These are phyloP conservation scores for Onychorhynchus coronatus DNA, from an alignment of 2,113 vertebrate genomes.

Conservation along the genomic window DNA sequence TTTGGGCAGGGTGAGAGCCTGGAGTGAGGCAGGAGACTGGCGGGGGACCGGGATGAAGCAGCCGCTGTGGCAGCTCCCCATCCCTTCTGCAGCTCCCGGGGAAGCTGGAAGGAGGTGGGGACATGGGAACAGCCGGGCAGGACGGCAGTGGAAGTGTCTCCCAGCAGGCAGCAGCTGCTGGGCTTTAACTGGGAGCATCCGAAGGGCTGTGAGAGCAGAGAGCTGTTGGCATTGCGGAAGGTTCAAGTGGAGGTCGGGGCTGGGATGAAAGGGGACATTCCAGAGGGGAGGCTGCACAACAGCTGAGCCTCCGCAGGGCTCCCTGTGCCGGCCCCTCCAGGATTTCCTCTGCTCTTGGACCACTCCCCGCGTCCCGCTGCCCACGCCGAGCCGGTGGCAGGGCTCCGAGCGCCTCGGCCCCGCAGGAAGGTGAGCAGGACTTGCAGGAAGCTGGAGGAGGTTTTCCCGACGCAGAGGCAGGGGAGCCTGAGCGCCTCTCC, in stretches of 20 bases:
- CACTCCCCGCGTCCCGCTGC: fast-evolving
- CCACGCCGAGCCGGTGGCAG: fast-evolving
- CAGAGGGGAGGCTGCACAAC: not conserved
- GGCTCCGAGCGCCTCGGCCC: not conserved
- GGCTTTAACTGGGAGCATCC: not conserved
- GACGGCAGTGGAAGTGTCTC: not conserved
- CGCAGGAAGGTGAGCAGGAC: not conserved
- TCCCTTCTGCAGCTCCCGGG: not conserved
- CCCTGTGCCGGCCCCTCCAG: not conserved
- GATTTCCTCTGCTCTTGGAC: not conserved
- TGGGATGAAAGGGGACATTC: not conserved
- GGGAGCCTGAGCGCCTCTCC: not conserved
- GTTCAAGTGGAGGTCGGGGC: not conserved
- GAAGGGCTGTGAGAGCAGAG: not conserved
- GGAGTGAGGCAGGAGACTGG: not conserved
- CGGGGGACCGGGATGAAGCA: fast-evolving
- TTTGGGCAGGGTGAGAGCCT: not conserved
- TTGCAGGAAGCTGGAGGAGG: not conserved
- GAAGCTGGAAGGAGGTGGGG: not conserved
- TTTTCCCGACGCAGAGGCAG: not conserved
- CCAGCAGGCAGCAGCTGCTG: not conserved
- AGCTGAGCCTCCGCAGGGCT: not conserved
- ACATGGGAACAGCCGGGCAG: not conserved
- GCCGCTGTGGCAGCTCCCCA: fast-evolving
- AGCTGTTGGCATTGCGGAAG: not conserved